Base-by-base conservation (phyloP, 2,888 invertebrate species). In the Eristalinus aeneus region DNA sequence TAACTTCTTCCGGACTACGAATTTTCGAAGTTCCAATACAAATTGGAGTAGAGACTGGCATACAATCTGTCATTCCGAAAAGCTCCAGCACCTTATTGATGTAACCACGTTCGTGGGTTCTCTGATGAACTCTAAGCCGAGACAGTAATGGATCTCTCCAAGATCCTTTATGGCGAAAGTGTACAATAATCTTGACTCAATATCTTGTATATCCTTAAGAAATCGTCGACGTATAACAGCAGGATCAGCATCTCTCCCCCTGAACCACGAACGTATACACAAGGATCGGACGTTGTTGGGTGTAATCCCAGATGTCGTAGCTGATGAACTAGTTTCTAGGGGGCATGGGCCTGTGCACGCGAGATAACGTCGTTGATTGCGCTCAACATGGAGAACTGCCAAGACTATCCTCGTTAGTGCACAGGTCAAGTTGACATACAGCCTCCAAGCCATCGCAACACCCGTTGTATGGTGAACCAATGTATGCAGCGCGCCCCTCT, bases 231-330 rank as follows among this genome's bases (percentile, higher is more conserved):
- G 53, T 73, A 73, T 27, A 54, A 27, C 6, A 74, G 64, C 23
- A 74, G 27, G 8, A 74, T 53, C 6, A 63, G 9, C 34, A 74
- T 63, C 27, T 65, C 65, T 54, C 64, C 54, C 63, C 54, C 23
- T 73, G 32, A 73, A 63, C 63, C 73, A 32, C 53, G 54, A 16
- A 68, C 67, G 64, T 65, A 74, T 27, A 36, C 65, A 12, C 22
- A 73, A 32, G 32, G 27, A 20, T 63, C 32, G n/a, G 63, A 63
- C n/a, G 54, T 63, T 2, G 34, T 63, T 1, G 61, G 32, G 16
- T n/a, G 61, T 11, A 72, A 61, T 20, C 63, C 34, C 16, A 73
- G 23, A 56, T 27, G 12, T 10, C 22, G 63, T 1, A 74, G 65
- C 16, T 65, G 56, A 16, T 53, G 11, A n/a, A 31, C 34, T 2